Evolutionary conservation across 2,888 invertebrate genomes (phyloP).

Genomic region (Caenorhabditis wallacei): DNA sequence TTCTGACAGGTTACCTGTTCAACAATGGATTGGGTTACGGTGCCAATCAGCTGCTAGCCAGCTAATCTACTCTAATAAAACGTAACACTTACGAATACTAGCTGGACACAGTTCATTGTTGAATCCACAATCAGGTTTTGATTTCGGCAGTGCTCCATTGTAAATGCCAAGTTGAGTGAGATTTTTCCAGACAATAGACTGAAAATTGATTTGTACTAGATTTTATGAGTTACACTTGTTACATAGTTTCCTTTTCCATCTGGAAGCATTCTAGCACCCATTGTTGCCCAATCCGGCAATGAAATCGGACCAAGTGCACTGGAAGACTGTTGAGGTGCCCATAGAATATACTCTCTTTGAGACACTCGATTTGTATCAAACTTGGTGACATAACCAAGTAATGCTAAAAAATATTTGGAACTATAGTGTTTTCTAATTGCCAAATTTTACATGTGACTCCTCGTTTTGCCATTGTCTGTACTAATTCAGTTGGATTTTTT

Average conservation of each 20-base stretch:
- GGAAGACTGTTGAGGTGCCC: slow-evolving; percentile 53
- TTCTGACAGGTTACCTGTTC: slow-evolving; percentile 69
- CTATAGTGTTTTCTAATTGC: too few relatives aligned
- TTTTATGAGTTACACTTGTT: neutral
- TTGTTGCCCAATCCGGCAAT: slow-evolving; percentile 44
- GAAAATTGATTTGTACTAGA: neutral
- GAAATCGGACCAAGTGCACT: slow-evolving; percentile 35
- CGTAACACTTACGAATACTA: slow-evolving; percentile 39
- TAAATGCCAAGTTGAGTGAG: slow-evolving; percentile 55
- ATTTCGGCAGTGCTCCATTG: slow-evolving; percentile 54
- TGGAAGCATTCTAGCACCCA: slow-evolving; percentile 56
- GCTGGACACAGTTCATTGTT: slow-evolving; percentile 63
- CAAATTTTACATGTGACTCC: slow-evolving; percentile 55
- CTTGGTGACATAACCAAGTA: slow-evolving; percentile 59
- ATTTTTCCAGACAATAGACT: slow-evolving; percentile 59
- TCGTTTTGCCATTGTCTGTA: slow-evolving; percentile 49
- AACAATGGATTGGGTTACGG: slow-evolving; percentile 40
- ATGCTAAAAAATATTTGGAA: too few relatives aligned
- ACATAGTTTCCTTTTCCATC: slow-evolving; percentile 64
- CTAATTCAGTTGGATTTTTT: slow-evolving; percentile 25
- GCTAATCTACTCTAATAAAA: slow-evolving; percentile 21
- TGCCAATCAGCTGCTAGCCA: slow-evolving; percentile 50
- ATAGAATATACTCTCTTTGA: slow-evolving; percentile 58
- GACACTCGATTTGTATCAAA: slow-evolving; percentile 50
- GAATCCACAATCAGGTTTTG: slow-evolving; percentile 69